Evolutionary conservation across 2,888 invertebrate species (phyloP).

Genomic region (Phanerotoma sp.): DNA sequence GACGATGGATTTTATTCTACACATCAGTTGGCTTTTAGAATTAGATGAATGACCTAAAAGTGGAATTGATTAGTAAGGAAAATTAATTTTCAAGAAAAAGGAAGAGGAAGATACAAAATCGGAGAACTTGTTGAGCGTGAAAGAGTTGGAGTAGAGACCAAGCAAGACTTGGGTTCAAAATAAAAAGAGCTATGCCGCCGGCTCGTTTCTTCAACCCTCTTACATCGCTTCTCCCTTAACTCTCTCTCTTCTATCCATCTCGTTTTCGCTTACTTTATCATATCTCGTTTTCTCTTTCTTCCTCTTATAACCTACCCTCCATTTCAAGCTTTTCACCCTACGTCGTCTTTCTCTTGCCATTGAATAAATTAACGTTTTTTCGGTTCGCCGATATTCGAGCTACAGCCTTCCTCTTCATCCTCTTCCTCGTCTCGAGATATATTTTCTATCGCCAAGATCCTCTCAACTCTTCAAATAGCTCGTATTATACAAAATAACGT

Average conservation of each 20-base stretch:
- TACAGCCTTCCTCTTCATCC: slow-evolving; percentile 18
- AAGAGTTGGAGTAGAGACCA: slow-evolving; percentile 30
- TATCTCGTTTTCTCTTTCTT: slow-evolving; percentile 12
- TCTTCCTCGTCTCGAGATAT: slow-evolving; percentile 20
- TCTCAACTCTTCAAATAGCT: slow-evolving; percentile 7
- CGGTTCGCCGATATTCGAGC: slow-evolving; percentile 48
- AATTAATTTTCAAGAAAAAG: slow-evolving; percentile 21
- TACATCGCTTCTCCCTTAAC: slow-evolving; percentile 24
- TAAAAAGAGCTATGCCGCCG: slow-evolving; percentile 23
- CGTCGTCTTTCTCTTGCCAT: slow-evolving; percentile 43
- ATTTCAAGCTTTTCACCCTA: slow-evolving; percentile 32
- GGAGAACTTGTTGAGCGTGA: slow-evolving; percentile 47
- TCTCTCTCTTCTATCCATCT: slow-evolving; percentile 7
- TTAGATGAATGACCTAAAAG: not conserved
- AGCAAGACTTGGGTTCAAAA: slow-evolving; percentile 8
- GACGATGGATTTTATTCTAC: not conserved
- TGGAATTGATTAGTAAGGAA: slow-evolving; percentile 2
- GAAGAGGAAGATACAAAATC: slow-evolving; percentile 36
- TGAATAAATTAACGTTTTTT: slow-evolving; percentile 55
- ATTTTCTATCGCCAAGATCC: slow-evolving; percentile 27
- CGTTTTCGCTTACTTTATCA: slow-evolving; percentile 21
- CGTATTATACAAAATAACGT: slow-evolving; percentile 8
- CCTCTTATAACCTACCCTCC: slow-evolving; percentile 21
- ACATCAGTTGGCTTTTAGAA: not conserved
- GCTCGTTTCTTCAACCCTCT: slow-evolving; percentile 29